These are phyloP conservation scores for Brachionus plicatilis DNA, from an alignment of 1,140 invertebrate genomes.

Conservation along the genomic window DNA sequence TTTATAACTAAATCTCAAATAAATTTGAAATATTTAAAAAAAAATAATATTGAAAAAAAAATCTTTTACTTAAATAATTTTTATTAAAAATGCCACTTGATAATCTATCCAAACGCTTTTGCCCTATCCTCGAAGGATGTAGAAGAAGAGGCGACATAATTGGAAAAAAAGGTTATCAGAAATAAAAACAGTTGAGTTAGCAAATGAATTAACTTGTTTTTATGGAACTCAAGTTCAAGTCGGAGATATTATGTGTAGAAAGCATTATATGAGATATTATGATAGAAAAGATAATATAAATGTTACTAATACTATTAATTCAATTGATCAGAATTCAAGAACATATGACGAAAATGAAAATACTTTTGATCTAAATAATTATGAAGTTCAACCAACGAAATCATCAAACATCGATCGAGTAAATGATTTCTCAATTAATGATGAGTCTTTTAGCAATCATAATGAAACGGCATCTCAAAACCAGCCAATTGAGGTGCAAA, in stretches of 20 bases:
- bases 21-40: background rate
- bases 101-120: background rate
- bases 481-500: background rate
- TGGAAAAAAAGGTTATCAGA: background rate
- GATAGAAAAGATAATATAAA: background rate
- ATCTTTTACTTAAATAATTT: constrained; percentile 3
- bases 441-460: background rate
- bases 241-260: constrained; percentile 1
- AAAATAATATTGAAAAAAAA: background rate
- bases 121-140: background rate
- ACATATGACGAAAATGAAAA: background rate
- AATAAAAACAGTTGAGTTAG: constrained; percentile 3
- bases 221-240: constrained; percentile 4
- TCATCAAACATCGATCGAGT: background rate
- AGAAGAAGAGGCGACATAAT: constrained; percentile 1
- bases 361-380: constrained; percentile 1
- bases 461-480: background rate
- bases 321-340: constrained; percentile 1
- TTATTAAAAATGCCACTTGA: constrained; percentile 6
- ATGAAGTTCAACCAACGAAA: background rate
- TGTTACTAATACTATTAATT: background rate
- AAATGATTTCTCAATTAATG: background rate
- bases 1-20: background rate
- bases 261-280: constrained; percentile 1
- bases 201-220: constrained; percentile 7